Percentiles rank a stretch among this genome's conserved stretches.
These are phyloP conservation scores for Callimorpha dominula DNA, from an alignment of 2,888 invertebrate genomes.

Conservation along the genomic window DNA sequence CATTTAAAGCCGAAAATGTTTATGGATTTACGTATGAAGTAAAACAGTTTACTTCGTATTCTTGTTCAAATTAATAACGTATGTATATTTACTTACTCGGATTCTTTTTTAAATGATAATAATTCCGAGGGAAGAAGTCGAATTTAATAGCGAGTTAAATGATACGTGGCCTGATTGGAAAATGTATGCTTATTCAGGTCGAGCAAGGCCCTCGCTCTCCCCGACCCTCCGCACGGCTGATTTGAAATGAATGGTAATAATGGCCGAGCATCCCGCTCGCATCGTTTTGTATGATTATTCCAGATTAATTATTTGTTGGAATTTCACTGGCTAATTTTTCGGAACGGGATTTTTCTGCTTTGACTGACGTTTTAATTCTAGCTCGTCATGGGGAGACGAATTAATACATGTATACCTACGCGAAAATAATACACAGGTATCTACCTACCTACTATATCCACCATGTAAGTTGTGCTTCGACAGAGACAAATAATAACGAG, in stretches of 20 bases:
- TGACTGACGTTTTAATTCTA: slow-evolving; percentile 85
- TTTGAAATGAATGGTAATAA: slow-evolving; percentile 87
- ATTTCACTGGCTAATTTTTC: slow-evolving; percentile 85
- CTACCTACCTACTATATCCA: background rate
- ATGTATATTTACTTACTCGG: slow-evolving; percentile 62
- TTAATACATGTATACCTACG: slow-evolving; percentile 22
- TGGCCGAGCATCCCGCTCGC: slow-evolving; percentile 83
- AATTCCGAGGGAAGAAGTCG: slow-evolving; percentile 85
- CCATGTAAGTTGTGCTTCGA: background rate
- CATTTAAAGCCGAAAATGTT: slow-evolving; percentile 63
- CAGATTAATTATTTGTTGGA: slow-evolving; percentile 87
- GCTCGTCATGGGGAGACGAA: slow-evolving; percentile 70
- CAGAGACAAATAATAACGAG: background rate
- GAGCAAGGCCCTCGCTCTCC: slow-evolving; percentile 69
- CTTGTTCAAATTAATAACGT: slow-evolving; percentile 57
- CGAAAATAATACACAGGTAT: background rate
- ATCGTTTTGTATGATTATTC: slow-evolving; percentile 87
- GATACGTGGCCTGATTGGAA: slow-evolving; percentile 87
- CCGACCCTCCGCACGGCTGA: slow-evolving; percentile 82
- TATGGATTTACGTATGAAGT: slow-evolving; percentile 54
- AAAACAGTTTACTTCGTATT: slow-evolving; percentile 39
- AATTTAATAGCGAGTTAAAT: slow-evolving; percentile 87
- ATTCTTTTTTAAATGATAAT: slow-evolving; percentile 81
- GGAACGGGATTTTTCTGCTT: slow-evolving; percentile 85
- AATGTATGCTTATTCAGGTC: slow-evolving; percentile 87